Evolutionary conservation across 23 tunicate species (phyloP), one percentile per base, ranked within the genome.

Genomic region (Phallusia fumigata): DNA sequence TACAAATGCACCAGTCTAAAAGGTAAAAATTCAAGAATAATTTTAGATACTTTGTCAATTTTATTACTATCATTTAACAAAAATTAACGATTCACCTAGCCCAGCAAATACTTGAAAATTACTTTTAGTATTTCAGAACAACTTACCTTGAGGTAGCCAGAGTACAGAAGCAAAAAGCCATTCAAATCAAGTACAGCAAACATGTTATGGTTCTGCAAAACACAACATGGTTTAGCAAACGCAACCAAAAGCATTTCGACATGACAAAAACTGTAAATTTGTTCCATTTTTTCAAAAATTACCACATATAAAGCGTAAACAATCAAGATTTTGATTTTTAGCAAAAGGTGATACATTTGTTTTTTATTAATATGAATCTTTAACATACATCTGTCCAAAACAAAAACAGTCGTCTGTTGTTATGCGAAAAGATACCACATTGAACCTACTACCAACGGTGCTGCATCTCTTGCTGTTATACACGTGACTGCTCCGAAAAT

Each of bases 401-500:
- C 47, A 40, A 40, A 40, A 40, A 40, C 5, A 40, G 10, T 40
- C 5, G 5, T 40, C 10, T 40, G 10, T 40, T 40, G 10, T 10
- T 10, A 40, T 10, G 8, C 3, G 3, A 75, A 3, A 16, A 32
- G 16, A 22, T 5, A 3, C 31, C 26, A 31, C 8, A 6, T 28
- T 36, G 10, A 26, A 78, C 80, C 44, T 45, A 94, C 98, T 58
- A 85, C 72, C 21, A 94, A 72, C 0, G 88, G 85, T 30, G 76
- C 84, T 10, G 93, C 98, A 82, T 94, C 98, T 74, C 80, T 94
- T 18, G 98, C 98, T 47, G 79, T 84, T 32, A 89, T 35, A 11
- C 76, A 77, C 19, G 87, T 82, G 18, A 94, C 90, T 15, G 86
- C 88, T 8, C 98, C 98, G 79, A 94, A 94, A 35, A 94, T 89